These are phyloP conservation scores for Petrocephalus sullivani DNA, from an alignment of 2,797 vertebrate genomes.

Conservation along the genomic window DNA sequence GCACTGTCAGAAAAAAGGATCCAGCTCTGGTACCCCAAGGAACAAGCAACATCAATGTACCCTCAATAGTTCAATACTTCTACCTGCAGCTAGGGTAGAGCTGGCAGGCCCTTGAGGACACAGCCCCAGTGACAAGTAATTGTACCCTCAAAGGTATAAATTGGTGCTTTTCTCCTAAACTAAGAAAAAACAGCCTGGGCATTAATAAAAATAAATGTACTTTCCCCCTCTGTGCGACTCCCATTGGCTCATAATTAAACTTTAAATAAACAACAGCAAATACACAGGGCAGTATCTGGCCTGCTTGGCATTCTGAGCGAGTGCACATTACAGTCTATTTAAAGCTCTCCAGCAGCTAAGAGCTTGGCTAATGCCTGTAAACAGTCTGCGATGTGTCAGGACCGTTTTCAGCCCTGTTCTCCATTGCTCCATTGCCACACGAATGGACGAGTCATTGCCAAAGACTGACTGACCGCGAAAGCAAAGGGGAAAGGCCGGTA, in stretches of 20 bases:
- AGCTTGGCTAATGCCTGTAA: slow-evolving; percentile 39
- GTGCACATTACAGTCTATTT: slow-evolving; percentile 63
- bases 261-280: neutral
- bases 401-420: slow-evolving; percentile 30
- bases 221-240: neutral
- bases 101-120: too few species aligned
- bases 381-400: slow-evolving; percentile 48
- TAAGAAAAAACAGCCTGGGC: neutral
- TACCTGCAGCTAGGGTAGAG: neutral
- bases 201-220: neutral
- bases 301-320: slow-evolving; percentile 40
- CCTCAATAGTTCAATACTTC: neutral
- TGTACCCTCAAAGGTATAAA: neutral
- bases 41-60: neutral
- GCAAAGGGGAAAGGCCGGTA: neutral
- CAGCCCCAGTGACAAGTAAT: too few species aligned
- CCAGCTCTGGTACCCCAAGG: neutral
- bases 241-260: slow-evolving; percentile 6
- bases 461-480: neutral
- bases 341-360: slow-evolving; percentile 53
- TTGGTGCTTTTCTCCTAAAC: neutral
- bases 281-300: slow-evolving; percentile 33
- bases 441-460: neutral
- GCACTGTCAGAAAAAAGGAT: neutral
- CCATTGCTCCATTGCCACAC: slow-evolving; percentile 17